These are phyloP conservation scores for Neostethus bicornis DNA, from an alignment of 2,797 vertebrate species.

Conservation along the genomic window DNA sequence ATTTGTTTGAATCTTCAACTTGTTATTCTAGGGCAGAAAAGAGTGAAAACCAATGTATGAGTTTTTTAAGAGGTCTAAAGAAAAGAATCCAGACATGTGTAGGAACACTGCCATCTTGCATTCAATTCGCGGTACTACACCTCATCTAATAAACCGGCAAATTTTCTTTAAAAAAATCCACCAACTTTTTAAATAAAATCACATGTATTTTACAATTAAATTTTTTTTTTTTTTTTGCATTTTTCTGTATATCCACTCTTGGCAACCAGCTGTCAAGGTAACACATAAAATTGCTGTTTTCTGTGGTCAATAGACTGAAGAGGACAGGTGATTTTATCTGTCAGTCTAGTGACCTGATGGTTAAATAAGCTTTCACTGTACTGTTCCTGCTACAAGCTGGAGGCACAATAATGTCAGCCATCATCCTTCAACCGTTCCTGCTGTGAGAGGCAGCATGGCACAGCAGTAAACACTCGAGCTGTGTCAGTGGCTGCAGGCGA, in stretches of 20 bases:
- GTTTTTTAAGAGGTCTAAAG: conserved; percentile 64
- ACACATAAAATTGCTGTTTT: conserved; percentile 9
- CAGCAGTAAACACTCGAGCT: conserved; percentile 77
- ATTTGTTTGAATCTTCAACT: conserved; percentile 59
- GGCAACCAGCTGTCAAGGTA: conserved; percentile 24
- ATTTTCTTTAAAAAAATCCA: conserved; percentile 8
- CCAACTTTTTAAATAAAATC: conserved; percentile 21
- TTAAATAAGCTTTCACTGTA: conserved; percentile 73
- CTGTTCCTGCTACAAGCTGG: conserved; percentile 67
- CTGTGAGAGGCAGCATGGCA: conserved; percentile 72
- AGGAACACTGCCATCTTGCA: conserved; percentile 80
- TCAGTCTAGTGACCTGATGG: conserved; percentile 66
- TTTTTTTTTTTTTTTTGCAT: not conserved
- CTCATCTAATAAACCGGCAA: conserved; percentile 22
- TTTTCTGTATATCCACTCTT: conserved; percentile 17
- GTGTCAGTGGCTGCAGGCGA: conserved; percentile 77
- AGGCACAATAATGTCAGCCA: conserved; percentile 75
- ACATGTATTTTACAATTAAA: conserved; percentile 3
- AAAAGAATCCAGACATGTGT: conserved; percentile 53
- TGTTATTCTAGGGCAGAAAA: conserved; percentile 57
- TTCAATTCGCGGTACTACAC: conserved; percentile 19
- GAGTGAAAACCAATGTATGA: conserved; percentile 60
- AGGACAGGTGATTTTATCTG: conserved; percentile 38
- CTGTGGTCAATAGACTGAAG: conserved; percentile 29
- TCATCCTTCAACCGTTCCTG: conserved; percentile 77